Conservation (phyloP, 2,113 vertebrate species). For the Choloepus hoffmanni region DNA sequence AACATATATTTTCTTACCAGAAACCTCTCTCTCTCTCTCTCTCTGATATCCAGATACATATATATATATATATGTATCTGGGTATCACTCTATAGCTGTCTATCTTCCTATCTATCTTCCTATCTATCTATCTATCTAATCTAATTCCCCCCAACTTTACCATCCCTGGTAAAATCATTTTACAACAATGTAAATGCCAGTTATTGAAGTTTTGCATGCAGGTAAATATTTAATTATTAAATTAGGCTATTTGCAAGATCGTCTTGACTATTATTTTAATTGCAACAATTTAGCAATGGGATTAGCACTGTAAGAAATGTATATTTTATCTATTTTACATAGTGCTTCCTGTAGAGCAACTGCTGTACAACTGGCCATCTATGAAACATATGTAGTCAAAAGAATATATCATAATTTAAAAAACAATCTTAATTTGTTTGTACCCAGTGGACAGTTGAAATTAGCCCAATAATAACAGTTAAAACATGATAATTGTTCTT, state of each 20-base stretch:
- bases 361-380: background rate
- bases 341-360: background rate
- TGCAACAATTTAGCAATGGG: slow-evolving; percentile 66
- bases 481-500: slow-evolving; percentile 63
- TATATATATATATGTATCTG: background rate
- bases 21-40: background rate
- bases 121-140: background rate
- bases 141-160: background rate
- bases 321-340: slow-evolving; percentile 39
- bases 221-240: slow-evolving; percentile 69
- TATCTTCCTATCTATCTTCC: no score
- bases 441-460: slow-evolving; percentile 52
- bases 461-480: slow-evolving; percentile 56
- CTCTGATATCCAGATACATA: no score
- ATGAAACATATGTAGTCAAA: slow-evolving; percentile 2
- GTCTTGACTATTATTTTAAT: slow-evolving; percentile 71
- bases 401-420: slow-evolving; percentile 17
- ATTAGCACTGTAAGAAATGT: slow-evolving; percentile 60
- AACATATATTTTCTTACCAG: background rate
- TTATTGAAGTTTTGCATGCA: background rate
- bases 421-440: slow-evolving; percentile 59
- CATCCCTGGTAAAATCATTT: background rate
- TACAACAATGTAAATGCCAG: background rate
- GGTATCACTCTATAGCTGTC: no score
- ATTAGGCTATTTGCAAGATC: slow-evolving; percentile 65